phyloP scores from a whole-genome alignment of 2,797 vertebrate species.

The Lacerta agilis region DNA sequence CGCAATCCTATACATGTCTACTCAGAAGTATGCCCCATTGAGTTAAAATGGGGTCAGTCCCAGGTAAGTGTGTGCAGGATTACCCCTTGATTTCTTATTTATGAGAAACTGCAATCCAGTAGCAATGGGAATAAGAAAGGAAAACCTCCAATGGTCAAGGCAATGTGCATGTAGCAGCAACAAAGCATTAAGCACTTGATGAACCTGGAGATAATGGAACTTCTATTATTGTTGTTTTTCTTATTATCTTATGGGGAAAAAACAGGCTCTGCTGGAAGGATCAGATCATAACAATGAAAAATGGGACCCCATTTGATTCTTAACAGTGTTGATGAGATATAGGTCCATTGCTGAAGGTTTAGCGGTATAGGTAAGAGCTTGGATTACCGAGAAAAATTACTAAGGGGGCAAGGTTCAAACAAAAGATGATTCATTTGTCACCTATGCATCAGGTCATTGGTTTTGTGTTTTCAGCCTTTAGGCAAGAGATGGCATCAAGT shows the following conservation, averaged over 20 bases:
- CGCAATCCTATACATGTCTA: too few relatives aligned
- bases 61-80: not conserved
- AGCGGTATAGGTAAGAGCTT: not conserved
- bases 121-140: not conserved
- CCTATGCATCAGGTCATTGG: not conserved
- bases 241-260: not conserved
- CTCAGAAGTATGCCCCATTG: too few relatives aligned
- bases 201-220: not conserved
- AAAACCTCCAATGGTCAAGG: not conserved
- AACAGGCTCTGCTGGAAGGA: not conserved
- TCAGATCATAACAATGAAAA: not conserved
- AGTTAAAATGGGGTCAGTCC: not conserved
- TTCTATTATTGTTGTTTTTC: not conserved
- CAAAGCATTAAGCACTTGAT: not conserved
- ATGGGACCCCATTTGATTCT: not conserved
- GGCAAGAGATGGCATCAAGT: constrained; percentile 17
- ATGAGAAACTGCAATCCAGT: not conserved
- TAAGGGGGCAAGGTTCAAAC: not conserved
- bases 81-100: not conserved
- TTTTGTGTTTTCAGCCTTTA: not conserved
- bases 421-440: constrained; percentile 12
- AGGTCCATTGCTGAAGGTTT: not conserved
- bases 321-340: not conserved
- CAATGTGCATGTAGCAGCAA: not conserved
- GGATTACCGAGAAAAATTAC: not conserved